Base-by-base conservation (phyloP, 1,140 invertebrate genomes). In the Choristoneura fumiferana region DNA sequence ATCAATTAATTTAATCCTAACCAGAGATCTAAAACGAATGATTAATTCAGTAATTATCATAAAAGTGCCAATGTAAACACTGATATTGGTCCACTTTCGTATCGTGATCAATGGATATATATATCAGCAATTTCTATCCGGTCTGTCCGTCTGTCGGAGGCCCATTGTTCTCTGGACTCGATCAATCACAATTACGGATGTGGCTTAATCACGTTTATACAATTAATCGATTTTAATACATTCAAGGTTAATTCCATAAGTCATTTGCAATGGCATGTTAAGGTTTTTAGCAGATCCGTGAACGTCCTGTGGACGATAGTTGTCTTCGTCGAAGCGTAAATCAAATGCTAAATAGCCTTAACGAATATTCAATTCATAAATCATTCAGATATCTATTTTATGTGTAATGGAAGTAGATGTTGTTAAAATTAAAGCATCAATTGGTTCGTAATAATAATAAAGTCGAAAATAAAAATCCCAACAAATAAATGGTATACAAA, bases 101-200 rank as follows among this genome's bases (percentile, higher is more conserved):
- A 63, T 71, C 71, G 68, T 71, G 71, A 71, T 62, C 59, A 58
- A 62, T 65, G 67, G 55, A 62, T 75, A 75, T 66, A 66, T 66
- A 64, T 67, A 61, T 63, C 52, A 54, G 60, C 65, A 65, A 65
- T 65, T 58, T 68, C 63, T 65, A 71, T 58, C 62, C 62, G 63
- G 57, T 58, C 57, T 35, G 49, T 37, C 63, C 67, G 22, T 29
- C 60, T 65, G 60, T 61, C 57, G 58, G 57, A 67, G 64, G 62
- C 59, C 73, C 63, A 75, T 76, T 72, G 67, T 75, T 64, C 56
- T 52, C 17, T 54, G 34, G 18, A 59, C 58, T 67, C 76, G 38
- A 81, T 81, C 76, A 66, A 81, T 81, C 76, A 81, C 70, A 71
- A 71, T 76, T 75, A 73, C 78, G 73, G 76, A 76, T 78, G 67